A percentile compares a stretch with the other conserved stretches of the same genome.
These are phyloP conservation scores for Parasteatoda lunata DNA, from an alignment of 2,888 invertebrate genomes.

Conservation along the genomic window DNA sequence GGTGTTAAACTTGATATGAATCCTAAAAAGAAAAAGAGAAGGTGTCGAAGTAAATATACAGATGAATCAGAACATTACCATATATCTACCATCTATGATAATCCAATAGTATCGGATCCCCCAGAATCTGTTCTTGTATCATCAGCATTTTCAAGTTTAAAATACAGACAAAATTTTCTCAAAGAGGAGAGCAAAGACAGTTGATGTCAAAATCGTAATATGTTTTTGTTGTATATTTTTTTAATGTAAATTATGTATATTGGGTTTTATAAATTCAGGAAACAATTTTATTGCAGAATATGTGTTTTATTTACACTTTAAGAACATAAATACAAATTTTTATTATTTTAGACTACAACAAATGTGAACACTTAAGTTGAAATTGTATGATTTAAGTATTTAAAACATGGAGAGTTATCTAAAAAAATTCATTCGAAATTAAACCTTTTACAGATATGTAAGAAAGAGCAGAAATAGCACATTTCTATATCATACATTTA, in stretches of 20 bases:
- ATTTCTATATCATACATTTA: too few relatives aligned
- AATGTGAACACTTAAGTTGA: conserved; percentile 12
- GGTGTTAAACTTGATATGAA: conserved; percentile 48
- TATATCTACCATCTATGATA: conserved; percentile 65
- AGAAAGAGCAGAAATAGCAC: too few relatives aligned
- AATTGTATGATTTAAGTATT: conserved; percentile 6
- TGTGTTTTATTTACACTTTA: conserved; percentile 34
- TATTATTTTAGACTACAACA: conserved; percentile 11
- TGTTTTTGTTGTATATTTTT: too few relatives aligned
- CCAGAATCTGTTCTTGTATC: conserved; percentile 52
- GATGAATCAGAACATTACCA: conserved; percentile 27
- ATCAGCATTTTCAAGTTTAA: conserved; percentile 50
- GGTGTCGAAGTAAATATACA: not conserved
- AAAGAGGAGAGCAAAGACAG: conserved; percentile 14
- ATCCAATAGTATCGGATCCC: conserved; percentile 49
- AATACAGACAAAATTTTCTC: conserved; percentile 60
- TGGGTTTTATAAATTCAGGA: not conserved
- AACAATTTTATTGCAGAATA: conserved; percentile 19
- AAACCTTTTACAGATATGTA: too few relatives aligned
- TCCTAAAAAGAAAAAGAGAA: conserved; percentile 28
- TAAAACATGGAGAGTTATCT: not conserved
- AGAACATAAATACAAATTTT: conserved; percentile 26
- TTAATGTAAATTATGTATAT: not conserved
- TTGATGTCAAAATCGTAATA: too few relatives aligned
- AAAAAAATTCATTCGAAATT: too few relatives aligned